Percentiles rank a stretch among this genome's conserved stretches.
phyloP scores from a whole-genome alignment of 2,888 invertebrate genomes.

The Megamerina dolium region DNA sequence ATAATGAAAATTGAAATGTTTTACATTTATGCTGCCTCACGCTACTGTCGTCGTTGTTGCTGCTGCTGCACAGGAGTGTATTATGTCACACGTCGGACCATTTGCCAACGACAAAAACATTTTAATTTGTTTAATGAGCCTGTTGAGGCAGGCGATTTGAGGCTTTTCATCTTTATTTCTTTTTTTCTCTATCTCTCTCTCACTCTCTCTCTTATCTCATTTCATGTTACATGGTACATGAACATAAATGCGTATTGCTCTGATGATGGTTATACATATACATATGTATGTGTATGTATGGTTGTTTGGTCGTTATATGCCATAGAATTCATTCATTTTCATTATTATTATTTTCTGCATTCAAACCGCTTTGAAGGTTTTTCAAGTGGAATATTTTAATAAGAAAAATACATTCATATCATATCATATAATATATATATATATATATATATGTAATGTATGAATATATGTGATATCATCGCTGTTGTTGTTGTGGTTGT shows the following conservation, averaged over 20 bases:
- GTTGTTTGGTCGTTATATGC: too few species aligned
- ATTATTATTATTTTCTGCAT: constrained; percentile 10
- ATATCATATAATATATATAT: too few species aligned
- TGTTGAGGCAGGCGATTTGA: constrained; percentile 15
- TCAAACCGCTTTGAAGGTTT: constrained; percentile 18
- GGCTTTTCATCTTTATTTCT: constrained; percentile 6
- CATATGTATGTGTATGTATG: too few species aligned
- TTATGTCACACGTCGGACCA: neutral
- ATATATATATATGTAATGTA: too few species aligned
- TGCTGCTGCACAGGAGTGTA: neutral
- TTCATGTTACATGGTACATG: too few species aligned
- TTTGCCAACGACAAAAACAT: constrained; percentile 4
- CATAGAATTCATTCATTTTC: too few species aligned
- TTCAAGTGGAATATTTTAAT: constrained; percentile 29
- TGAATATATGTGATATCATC: too few species aligned
- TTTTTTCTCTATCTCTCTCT: neutral
- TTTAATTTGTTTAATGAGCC: constrained; percentile 18
- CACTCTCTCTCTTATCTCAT: too few species aligned
- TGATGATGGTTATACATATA: too few species aligned
- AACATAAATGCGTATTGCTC: too few species aligned
- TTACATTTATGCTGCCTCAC: neutral
- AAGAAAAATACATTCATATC: constrained; percentile 6
- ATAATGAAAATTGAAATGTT: constrained; percentile 13
- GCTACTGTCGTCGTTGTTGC: neutral
- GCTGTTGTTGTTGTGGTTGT: too few species aligned